Percentiles rank a stretch among this genome's conserved stretches.
Evolutionary conservation across 2,888 invertebrate genomes (phyloP).

Genomic region (Papilio gigon): DNA sequence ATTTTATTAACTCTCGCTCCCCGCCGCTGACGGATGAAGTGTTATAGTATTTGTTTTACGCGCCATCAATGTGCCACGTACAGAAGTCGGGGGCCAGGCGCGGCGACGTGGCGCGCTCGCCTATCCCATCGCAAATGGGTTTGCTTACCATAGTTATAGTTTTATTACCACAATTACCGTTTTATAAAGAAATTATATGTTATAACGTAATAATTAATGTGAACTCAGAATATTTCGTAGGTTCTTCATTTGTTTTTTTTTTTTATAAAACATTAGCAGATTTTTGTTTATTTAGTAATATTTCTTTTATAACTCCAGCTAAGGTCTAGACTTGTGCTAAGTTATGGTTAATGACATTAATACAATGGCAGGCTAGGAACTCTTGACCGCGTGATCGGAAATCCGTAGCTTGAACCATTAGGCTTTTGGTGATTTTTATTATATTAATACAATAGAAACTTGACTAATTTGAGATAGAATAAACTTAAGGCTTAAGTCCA

Average conservation of each 20-base stretch:
- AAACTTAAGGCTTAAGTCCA: too few species aligned
- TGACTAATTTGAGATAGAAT: background rate
- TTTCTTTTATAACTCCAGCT: too few species aligned
- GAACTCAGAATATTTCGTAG: too few species aligned
- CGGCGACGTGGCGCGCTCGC: constrained; percentile 48
- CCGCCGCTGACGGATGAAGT: constrained; percentile 67
- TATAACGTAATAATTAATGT: background rate
- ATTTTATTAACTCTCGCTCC: constrained; percentile 81
- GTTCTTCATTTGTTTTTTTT: background rate
- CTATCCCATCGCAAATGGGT: constrained; percentile 58
- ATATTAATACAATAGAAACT: too few species aligned
- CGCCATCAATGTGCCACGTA: constrained; percentile 71
- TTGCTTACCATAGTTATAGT: constrained; percentile 53
- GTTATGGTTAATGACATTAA: too few species aligned
- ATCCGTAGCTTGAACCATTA: too few species aligned
- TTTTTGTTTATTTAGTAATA: too few species aligned
- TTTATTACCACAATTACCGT: constrained; percentile 44
- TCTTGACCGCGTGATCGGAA: too few species aligned
- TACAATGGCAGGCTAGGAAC: too few species aligned
- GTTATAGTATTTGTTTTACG: constrained; percentile 79
- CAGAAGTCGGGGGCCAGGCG: constrained; percentile 62
- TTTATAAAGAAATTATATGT: constrained; percentile 33
- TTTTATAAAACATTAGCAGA: too few species aligned
- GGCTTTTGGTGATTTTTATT: too few species aligned
- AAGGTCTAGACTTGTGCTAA: too few species aligned